These are phyloP conservation scores for Tanytarsus gracilentus DNA, from an alignment of 2,888 invertebrate genomes.

Conservation along the genomic window DNA sequence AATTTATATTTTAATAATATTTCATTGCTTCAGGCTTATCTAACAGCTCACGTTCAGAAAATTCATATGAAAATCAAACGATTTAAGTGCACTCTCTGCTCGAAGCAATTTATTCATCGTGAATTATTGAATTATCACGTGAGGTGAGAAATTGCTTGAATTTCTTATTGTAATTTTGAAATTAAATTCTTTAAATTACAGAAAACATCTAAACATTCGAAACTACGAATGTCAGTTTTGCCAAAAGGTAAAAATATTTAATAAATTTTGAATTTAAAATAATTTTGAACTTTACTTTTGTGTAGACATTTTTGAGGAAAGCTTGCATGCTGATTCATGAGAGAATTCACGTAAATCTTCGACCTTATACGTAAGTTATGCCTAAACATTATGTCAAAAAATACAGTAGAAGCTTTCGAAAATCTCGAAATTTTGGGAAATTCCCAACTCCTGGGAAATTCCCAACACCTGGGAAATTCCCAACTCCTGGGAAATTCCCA, in stretches of 20 bases:
- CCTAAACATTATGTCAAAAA: no score
- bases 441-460: no score
- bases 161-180: not conserved
- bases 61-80: constrained; percentile 6
- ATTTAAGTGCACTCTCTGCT: not conserved
- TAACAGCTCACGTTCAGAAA: constrained; percentile 13
- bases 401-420: no score
- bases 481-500: no score
- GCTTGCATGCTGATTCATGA: not conserved
- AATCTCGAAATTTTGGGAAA: no score
- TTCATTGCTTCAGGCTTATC: not conserved
- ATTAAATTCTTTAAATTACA: not conserved
- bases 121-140: not conserved
- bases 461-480: no score
- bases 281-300: not conserved
- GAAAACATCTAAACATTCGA: constrained; percentile 14
- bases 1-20: not conserved
- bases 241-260: not conserved
- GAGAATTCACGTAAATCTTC: constrained; percentile 2
- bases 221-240: constrained; percentile 10
- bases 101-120: not conserved
- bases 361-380: not conserved
- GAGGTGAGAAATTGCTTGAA: not conserved
- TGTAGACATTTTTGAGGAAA: not conserved
- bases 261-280: not conserved